Conservation (phyloP, 2,113 vertebrate genomes). For the Corythoichthys intestinalis region DNA sequence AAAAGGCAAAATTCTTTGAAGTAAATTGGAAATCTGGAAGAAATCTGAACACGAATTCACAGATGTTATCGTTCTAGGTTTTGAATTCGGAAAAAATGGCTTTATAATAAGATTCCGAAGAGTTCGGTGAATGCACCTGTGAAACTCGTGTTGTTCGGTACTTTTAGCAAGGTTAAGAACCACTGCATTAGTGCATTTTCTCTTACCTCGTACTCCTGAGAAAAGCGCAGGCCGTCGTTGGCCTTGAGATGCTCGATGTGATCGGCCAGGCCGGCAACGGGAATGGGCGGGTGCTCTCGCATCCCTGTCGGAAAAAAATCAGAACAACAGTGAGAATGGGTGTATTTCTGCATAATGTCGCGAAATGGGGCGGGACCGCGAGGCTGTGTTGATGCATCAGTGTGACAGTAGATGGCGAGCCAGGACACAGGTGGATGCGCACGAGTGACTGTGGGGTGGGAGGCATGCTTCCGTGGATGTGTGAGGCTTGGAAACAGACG, state of each 20-base stretch:
- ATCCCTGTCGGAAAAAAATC: constrained; percentile 71
- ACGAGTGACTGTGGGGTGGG: constrained; percentile 60
- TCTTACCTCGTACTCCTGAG: constrained; percentile 94
- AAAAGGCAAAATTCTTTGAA: too few relatives aligned
- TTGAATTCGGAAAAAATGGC: too few relatives aligned
- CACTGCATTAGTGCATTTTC: not conserved
- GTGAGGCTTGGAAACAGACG: constrained; percentile 50
- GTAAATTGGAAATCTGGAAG: too few relatives aligned
- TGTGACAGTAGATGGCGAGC: constrained; percentile 5
- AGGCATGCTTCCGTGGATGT: constrained; percentile 61
- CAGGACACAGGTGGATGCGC: constrained; percentile 56
- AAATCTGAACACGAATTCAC: too few relatives aligned
- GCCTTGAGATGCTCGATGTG: constrained; percentile 92
- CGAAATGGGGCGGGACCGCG: constrained; percentile 17
- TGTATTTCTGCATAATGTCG: not conserved
- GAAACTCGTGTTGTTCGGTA: too few relatives aligned
- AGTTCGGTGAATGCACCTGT: too few relatives aligned
- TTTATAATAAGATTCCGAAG: too few relatives aligned
- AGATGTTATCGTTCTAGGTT: too few relatives aligned
- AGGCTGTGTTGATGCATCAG: constrained; percentile 55
- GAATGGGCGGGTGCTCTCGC: constrained; percentile 86
- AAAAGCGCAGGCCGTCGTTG: constrained; percentile 91
- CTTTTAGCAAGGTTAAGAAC: too few relatives aligned
- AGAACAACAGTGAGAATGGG: constrained; percentile 1
- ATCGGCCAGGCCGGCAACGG: constrained; percentile 81